These are phyloP conservation scores for Holothuria scabra DNA, from an alignment of 53 echinoderm and acorn worm genomes.

Conservation along the genomic window DNA sequence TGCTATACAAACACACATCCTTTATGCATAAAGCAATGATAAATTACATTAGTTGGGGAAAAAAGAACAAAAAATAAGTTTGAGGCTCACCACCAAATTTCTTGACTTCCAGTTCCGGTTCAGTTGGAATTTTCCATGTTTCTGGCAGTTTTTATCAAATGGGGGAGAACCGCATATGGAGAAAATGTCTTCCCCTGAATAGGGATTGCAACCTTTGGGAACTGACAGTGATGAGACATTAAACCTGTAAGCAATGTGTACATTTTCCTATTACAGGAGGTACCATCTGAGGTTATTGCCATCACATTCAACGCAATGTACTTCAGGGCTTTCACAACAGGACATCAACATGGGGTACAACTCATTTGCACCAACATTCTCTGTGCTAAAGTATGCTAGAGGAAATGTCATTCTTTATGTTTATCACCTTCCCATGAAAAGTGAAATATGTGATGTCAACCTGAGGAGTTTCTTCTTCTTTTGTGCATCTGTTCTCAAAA, in stretches of 20 bases:
- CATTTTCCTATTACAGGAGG: neutral
- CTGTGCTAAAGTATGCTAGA: conserved; percentile 2
- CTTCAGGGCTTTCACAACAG: neutral
- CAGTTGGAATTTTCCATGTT: neutral
- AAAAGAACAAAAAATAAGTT: too few species aligned
- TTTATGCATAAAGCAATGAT: too few species aligned
- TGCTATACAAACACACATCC: too few species aligned
- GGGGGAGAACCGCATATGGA: neutral
- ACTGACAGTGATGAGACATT: neutral
- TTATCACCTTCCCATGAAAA: neutral
- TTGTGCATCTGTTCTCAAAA: neutral
- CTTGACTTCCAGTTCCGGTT: too few species aligned
- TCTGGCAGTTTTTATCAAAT: neutral
- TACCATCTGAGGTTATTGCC: neutral
- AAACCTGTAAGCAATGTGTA: neutral
- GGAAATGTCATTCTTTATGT: neutral
- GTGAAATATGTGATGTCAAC: neutral
- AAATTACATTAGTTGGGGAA: too few species aligned
- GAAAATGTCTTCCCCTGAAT: neutral
- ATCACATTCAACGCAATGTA: neutral
- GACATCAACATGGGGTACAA: neutral
- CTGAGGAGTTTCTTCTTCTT: neutral
- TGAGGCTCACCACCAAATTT: too few species aligned
- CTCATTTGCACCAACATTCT: neutral
- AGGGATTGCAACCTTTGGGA: neutral